A percentile compares a stretch with the other conserved stretches of the same genome.
Evolutionary conservation across 2,113 vertebrate genomes (phyloP).

Genomic region (Grammomys dolichurus): DNA sequence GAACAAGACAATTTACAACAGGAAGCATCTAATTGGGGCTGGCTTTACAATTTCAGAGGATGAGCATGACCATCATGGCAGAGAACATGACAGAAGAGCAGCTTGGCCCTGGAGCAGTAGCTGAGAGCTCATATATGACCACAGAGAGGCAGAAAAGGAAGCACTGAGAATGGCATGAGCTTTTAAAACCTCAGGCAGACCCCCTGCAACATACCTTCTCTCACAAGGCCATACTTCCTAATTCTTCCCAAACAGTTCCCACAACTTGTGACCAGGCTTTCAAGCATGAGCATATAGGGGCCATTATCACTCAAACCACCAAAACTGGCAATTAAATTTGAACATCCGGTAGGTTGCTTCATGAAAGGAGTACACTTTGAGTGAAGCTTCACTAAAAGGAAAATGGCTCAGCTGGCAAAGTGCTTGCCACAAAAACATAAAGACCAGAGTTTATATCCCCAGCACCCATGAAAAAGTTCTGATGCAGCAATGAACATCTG

Average conservation of each 20-base stretch:
- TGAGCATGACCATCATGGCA: neutral
- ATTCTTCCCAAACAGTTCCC: neutral
- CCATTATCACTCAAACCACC: neutral
- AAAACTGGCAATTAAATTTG: neutral
- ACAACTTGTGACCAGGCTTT: neutral
- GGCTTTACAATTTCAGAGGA: neutral
- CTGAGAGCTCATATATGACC: neutral
- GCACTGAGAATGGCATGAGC: neutral
- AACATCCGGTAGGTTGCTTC: neutral
- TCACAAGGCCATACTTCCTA: neutral
- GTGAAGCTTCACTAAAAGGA: neutral
- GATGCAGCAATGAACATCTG: neutral
- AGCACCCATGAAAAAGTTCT: neutral
- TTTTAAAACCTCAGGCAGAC: neutral
- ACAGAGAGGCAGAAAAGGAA: neutral
- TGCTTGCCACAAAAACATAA: neutral
- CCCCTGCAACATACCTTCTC: neutral
- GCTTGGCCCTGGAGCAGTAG: neutral
- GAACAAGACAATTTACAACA: neutral
- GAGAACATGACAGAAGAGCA: neutral
- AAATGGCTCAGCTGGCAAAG: neutral
- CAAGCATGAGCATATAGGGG: neutral
- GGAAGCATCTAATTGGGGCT: neutral
- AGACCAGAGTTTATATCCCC: neutral
- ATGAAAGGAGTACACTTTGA: neutral